Conservation (phyloP, 2,888 invertebrate genomes). For the Cephus spinipes region DNA sequence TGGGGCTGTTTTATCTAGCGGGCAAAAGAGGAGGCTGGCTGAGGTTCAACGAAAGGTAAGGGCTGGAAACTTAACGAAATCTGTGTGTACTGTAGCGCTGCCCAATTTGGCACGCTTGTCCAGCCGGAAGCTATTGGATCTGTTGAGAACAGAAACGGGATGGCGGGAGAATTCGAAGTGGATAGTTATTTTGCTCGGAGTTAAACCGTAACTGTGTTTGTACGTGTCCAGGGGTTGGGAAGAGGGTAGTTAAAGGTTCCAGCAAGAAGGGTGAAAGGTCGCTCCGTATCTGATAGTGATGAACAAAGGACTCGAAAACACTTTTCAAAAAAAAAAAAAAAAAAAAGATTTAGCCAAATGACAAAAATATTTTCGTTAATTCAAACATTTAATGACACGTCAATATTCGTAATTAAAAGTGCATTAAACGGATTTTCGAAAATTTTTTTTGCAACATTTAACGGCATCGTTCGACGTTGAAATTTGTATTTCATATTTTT, state of each 20-base stretch:
- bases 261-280: neutral
- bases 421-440: neutral
- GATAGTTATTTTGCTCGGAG: neutral
- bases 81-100: neutral
- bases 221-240: neutral
- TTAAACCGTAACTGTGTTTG: neutral
- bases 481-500: neutral
- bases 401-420: neutral
- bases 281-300: neutral
- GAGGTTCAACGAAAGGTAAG: neutral
- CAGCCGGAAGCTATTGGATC: constrained; percentile 19
- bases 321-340: neutral
- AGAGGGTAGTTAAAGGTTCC: neutral
- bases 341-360: neutral
- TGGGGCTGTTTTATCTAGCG: neutral
- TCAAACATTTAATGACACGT: neutral
- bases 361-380: neutral
- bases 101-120: constrained; percentile 20
- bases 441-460: neutral
- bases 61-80: neutral
- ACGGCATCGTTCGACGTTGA: too few species aligned
- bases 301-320: neutral
- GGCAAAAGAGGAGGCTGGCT: neutral
- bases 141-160: constrained; percentile 16
- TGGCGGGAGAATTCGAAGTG: neutral